Evolutionary conservation across 2,888 invertebrate genomes (phyloP).

Genomic region (Andrena trimmerana): DNA sequence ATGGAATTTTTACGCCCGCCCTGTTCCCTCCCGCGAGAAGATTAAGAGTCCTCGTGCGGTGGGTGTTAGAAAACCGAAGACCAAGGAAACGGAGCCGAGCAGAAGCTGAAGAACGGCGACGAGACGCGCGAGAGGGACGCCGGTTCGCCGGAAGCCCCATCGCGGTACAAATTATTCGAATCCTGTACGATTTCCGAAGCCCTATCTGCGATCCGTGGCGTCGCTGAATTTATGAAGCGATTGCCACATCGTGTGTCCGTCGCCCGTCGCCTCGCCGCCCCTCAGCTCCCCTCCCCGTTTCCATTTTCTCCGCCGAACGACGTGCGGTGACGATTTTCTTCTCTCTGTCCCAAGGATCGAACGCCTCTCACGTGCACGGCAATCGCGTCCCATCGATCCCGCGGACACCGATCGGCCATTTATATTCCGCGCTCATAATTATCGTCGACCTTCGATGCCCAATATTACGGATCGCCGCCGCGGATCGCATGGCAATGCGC

Average conservation of each 20-base stretch:
- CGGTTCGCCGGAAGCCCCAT: conserved; percentile 75
- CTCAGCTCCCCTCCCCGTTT: neutral
- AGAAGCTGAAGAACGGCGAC: conserved; percentile 6
- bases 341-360: conserved; percentile 25
- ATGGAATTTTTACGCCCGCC: neutral
- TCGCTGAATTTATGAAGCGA: conserved; percentile 81
- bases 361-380: conserved; percentile 61
- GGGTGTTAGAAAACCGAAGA: neutral
- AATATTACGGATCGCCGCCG: conserved; percentile 62
- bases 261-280: conserved; percentile 7
- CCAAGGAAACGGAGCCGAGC: conserved; percentile 16
- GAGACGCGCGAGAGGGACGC: conserved; percentile 35
- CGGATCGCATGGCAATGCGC: conserved; percentile 67
- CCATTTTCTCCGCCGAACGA: conserved; percentile 50
- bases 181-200: conserved; percentile 85
- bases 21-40: neutral
- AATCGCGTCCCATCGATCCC: conserved; percentile 64
- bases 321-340: conserved; percentile 24
- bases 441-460: conserved; percentile 68
- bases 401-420: conserved; percentile 66
- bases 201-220: conserved; percentile 79
- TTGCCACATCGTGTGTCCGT: conserved; percentile 74
- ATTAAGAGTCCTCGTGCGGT: neutral
- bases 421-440: conserved; percentile 73
- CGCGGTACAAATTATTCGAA: conserved; percentile 83